Evolutionary conservation across 1,140 invertebrate genomes (phyloP), one percentile per base, ranked within the genome.

Genomic region (Camponotus pennsylvanicus): DNA sequence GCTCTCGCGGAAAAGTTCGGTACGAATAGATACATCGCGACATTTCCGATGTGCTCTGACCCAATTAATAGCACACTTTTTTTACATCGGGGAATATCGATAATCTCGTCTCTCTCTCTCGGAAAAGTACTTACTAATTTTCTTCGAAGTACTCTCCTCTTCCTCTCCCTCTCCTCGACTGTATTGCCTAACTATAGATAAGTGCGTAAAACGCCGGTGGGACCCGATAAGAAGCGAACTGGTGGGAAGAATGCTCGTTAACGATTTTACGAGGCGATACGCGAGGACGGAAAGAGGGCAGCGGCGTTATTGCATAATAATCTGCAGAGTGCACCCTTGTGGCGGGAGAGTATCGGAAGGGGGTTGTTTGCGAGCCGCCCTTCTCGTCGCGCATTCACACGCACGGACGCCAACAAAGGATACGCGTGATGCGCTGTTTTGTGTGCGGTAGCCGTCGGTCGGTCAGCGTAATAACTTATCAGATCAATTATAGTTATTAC

Each of bases 401-500:
- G 9, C 32, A 40, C 27, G 3, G n/a, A 21, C n/a, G 21, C 18
- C 49, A 37, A 67, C 15, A 69, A 75, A 42, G 73, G 27, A 15
- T 27, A 21, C 9, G 15, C 75, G 45, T 55, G 13, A 52, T 52
- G 34, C n/a, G 52, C 27, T 0, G 67, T 61, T 73, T 82, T 73
- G 79, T 59, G 21, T 11, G 71, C 87, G 71, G 80, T 34, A 80
- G 77, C 42, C 66, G 61, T 37, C 55, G 87, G 75, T 69, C 76
- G 59, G 86, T 83, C 59, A 76, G 85, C 70, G 89, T 93, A 92
- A 93, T 93, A 94, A 93, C 90, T 94, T 94, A 94, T 94, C 93
- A 93, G 93, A 94, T 94, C 93, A 94, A 94, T 94, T 94, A 94
- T 90, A 93, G 93, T 93, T 93, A 93, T 93, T 94, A 94, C 93